phyloP scores from a whole-genome alignment of 2,113 vertebrate species.

The Phylloscopus trochiloides region DNA sequence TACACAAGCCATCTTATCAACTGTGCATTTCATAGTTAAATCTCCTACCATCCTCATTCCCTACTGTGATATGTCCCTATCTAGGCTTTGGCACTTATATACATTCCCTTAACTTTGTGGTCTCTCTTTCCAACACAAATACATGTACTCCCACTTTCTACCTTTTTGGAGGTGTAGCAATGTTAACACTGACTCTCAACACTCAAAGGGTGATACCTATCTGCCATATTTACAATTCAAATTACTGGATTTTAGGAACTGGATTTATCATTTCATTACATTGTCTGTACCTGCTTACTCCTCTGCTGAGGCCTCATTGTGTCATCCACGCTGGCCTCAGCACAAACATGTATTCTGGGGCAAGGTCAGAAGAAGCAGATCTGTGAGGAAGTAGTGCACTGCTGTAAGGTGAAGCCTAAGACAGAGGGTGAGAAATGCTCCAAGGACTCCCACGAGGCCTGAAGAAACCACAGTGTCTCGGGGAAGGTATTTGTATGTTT shows the following conservation, averaged over 20 bases:
- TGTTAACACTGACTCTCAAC: background rate
- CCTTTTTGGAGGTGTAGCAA: background rate
- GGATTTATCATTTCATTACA: background rate
- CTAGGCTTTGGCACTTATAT: background rate
- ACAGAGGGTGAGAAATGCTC: background rate
- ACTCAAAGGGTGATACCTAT: background rate
- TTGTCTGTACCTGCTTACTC: background rate
- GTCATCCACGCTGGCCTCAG: background rate
- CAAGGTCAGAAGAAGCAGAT: background rate
- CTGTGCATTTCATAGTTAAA: background rate
- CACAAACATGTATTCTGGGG: rapidly evolving
- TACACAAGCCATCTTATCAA: background rate
- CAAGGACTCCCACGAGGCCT: background rate
- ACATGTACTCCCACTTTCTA: background rate
- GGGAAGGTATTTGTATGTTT: background rate
- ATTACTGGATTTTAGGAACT: background rate
- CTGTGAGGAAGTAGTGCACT: background rate
- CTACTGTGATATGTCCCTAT: background rate
- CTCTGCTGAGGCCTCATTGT: background rate
- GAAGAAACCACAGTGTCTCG: rapidly evolving
- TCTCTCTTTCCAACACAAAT: background rate
- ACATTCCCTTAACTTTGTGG: background rate
- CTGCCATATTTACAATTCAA: background rate
- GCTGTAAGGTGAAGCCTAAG: background rate
- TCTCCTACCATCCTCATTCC: background rate